Percentiles rank a stretch among this genome's conserved stretches.
Conservation (phyloP, 2,888 invertebrate genomes). For the Pristionchus japonicus region DNA sequence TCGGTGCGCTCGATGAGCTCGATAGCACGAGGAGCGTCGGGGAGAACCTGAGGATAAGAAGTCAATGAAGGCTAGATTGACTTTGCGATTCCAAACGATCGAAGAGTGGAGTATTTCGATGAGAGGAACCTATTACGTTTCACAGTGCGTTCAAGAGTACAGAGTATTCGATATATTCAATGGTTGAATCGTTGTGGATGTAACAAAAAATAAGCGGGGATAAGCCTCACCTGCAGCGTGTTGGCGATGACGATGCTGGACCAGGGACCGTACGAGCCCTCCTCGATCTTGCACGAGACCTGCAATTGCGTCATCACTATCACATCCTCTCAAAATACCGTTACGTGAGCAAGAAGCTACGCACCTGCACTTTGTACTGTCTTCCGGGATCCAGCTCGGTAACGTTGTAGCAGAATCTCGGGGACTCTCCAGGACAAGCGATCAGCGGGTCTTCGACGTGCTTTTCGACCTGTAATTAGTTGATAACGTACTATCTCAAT, state of each 20-base stretch:
- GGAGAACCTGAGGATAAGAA: constrained; percentile 67
- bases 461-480: constrained; percentile 4
- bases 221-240: constrained; percentile 68
- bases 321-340: no score
- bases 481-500: not conserved
- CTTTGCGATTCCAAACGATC: no score
- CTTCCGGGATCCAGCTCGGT: constrained; percentile 73
- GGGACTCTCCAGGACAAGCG: constrained; percentile 69
- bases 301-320: not conserved
- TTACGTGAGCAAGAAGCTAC: not conserved
- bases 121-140: no score
- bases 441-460: constrained; percentile 62
- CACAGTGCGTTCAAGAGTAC: no score
- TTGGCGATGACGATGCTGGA: constrained; percentile 71
- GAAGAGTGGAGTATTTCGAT: no score
- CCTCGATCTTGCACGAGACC: constrained; percentile 69
- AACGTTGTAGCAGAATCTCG: constrained; percentile 74
- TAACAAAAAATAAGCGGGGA: no score
- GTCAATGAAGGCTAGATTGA: no score
- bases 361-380: constrained; percentile 72
- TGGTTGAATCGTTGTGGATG: no score
- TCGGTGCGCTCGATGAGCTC: constrained; percentile 73
- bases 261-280: constrained; percentile 74
- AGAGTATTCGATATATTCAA: not conserved
- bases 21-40: constrained; percentile 73